Percentiles rank a stretch among this genome's conserved stretches.
phyloP scores from a whole-genome alignment of 2,888 invertebrate genomes.

The Pyrgus malvae region DNA sequence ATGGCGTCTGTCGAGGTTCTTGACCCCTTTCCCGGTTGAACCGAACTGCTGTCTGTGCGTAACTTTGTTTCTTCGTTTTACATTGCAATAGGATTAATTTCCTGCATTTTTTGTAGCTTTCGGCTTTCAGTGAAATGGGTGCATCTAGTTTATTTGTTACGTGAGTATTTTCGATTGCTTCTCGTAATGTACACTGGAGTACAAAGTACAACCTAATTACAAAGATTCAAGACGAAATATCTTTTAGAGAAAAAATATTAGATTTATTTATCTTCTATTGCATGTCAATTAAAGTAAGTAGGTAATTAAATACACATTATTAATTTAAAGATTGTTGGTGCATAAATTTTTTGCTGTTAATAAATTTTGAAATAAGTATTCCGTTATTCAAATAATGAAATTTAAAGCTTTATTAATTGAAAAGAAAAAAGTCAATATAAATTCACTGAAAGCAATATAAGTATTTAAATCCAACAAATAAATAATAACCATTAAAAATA shows the following conservation, averaged over 20 bases:
- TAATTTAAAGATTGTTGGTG: too few species aligned
- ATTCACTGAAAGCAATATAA: not conserved
- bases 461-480: not conserved
- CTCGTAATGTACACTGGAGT: too few species aligned
- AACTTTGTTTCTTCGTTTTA: conserved; percentile 21
- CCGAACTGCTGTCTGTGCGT: conserved; percentile 25
- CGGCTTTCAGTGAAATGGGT: not conserved
- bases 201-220: too few species aligned
- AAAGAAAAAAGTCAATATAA: not conserved
- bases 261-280: too few species aligned
- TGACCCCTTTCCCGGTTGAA: conserved; percentile 43
- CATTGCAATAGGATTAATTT: conserved; percentile 21
- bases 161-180: too few species aligned
- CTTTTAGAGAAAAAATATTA: too few species aligned
- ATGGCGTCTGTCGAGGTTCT: conserved; percentile 50
- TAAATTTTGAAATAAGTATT: too few species aligned
- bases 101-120: conserved; percentile 18
- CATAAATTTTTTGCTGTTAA: too few species aligned
- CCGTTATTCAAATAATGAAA: too few species aligned
- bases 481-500: not conserved
- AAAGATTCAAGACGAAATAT: too few species aligned
- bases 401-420: not conserved
- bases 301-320: too few species aligned
- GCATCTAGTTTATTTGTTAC: not conserved
- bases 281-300: too few species aligned